Evolutionary conservation across 2,888 invertebrate species (phyloP).

Genomic region (Lepidocyrtinus sp.): DNA sequence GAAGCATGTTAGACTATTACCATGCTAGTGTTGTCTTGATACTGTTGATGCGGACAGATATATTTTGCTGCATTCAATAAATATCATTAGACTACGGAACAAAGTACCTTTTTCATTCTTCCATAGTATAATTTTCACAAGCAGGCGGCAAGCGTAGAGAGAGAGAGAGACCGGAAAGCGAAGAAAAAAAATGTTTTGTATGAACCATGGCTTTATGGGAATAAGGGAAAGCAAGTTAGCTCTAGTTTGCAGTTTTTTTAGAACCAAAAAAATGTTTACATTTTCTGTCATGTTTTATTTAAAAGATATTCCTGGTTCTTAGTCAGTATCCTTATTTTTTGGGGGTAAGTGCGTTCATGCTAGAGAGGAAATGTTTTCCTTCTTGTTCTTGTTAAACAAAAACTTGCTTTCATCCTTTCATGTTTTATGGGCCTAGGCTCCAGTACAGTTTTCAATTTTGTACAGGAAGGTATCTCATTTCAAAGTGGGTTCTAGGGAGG

Average conservation of each 20-base stretch:
- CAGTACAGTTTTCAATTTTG: not conserved
- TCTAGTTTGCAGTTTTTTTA: too few relatives aligned
- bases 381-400: not conserved
- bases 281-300: not conserved
- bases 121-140: not conserved
- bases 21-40: not conserved
- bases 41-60: not conserved
- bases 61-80: not conserved
- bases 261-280: not conserved
- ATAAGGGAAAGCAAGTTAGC: too few relatives aligned
- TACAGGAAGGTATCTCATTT: conserved; percentile 6
- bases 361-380: conserved; percentile 8
- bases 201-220: not conserved
- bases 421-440: conserved; percentile 6
- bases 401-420: conserved; percentile 27
- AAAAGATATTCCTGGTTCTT: not conserved
- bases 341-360: conserved; percentile 19
- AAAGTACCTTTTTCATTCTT: not conserved
- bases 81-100: not conserved
- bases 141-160: too few relatives aligned
- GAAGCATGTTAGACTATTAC: not conserved
- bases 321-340: not conserved
- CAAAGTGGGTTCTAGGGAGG: conserved; percentile 18
- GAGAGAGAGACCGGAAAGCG: too few relatives aligned
- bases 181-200: too few relatives aligned